Percentiles rank a stretch among this genome's conserved stretches.
These are phyloP conservation scores for Cryptoleucopteryx plumbea DNA, from an alignment of 2,113 vertebrate genomes.

Conservation along the genomic window DNA sequence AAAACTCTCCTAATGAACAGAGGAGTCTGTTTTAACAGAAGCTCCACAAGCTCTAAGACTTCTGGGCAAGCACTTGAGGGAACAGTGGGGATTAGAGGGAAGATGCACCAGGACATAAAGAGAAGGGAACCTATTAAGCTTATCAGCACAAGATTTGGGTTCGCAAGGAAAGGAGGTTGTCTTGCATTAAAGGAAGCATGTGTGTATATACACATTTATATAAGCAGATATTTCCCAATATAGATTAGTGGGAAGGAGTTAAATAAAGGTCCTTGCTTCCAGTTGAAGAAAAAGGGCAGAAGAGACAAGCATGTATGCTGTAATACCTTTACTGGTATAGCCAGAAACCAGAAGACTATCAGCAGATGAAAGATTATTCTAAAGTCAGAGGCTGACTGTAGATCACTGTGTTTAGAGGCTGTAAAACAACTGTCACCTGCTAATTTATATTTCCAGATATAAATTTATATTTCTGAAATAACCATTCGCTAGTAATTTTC, in stretches of 20 bases:
- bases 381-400: background rate
- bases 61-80: background rate
- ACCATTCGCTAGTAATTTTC: background rate
- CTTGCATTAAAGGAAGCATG: background rate
- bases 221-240: background rate
- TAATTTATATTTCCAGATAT: background rate
- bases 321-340: background rate
- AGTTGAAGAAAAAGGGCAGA: background rate
- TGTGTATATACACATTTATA: background rate
- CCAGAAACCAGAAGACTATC: background rate
- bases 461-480: background rate
- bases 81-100: background rate
- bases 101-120: background rate
- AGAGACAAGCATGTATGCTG: background rate
- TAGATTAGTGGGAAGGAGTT: background rate
- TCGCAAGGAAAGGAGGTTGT: background rate
- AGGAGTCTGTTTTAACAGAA: background rate
- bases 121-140: background rate
- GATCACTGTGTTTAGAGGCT: background rate
- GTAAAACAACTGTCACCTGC: background rate
- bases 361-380: background rate
- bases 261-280: background rate
- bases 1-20: background rate
- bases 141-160: background rate
- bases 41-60: background rate